Conservation (phyloP, 2,888 invertebrate genomes). For the Crepidodera aurea region DNA sequence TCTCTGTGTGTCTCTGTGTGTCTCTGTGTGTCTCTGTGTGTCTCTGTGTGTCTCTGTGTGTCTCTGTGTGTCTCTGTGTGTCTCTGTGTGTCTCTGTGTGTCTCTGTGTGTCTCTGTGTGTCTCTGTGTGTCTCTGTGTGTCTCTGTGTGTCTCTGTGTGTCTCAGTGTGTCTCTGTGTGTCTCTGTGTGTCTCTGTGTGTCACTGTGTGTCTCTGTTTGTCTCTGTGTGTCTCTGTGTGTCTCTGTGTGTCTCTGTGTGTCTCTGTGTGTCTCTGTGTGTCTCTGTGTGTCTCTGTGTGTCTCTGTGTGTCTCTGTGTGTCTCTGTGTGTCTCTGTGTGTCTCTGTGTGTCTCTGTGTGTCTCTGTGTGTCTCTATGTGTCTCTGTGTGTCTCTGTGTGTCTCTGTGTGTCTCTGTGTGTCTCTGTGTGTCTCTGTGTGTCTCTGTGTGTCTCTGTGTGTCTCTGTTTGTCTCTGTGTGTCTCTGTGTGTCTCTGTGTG, state of each 20-base stretch:
- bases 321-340: background rate
- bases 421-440: background rate
- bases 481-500: background rate
- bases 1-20: too few species aligned
- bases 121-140: background rate
- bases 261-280: background rate
- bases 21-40: too few species aligned
- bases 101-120: background rate
- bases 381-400: background rate
- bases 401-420: background rate
- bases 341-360: background rate
- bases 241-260: background rate
- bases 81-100: background rate
- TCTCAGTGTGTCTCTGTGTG: background rate
- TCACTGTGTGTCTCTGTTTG: background rate
- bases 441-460: background rate
- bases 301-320: background rate
- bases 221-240: background rate
- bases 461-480: too few species aligned
- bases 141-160: background rate
- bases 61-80: background rate
- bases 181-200: background rate
- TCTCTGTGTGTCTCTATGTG: background rate
- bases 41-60: too few species aligned
- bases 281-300: background rate